phyloP scores from a whole-genome alignment of 1,140 invertebrate species.

The Pogonognathellus flavescens region DNA sequence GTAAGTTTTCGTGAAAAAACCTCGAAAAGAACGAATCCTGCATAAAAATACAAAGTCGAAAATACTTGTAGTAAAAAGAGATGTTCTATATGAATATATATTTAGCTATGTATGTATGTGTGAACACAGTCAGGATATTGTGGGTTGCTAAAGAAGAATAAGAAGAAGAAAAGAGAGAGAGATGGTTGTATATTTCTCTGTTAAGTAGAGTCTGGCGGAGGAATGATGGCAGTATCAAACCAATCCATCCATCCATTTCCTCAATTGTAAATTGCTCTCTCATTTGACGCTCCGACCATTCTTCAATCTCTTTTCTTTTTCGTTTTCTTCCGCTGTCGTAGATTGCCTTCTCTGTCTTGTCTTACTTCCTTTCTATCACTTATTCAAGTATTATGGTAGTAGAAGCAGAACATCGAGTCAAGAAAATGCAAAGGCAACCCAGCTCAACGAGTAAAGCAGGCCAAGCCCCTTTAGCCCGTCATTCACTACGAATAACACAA shows the following conservation, averaged over 20 bases:
- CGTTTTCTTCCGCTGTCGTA: constrained; percentile 48
- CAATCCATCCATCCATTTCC: constrained; percentile 54
- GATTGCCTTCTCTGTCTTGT: constrained; percentile 39
- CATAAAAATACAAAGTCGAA: constrained; percentile 10
- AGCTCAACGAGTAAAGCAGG: not conserved
- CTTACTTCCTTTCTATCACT: constrained; percentile 36
- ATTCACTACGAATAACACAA: constrained; percentile 26
- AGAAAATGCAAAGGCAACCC: not conserved
- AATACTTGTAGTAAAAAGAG: not conserved
- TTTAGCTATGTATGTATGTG: not conserved
- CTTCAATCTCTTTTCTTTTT: constrained; percentile 47
- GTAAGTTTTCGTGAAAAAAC: constrained; percentile 27
- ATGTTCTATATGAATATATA: not conserved
- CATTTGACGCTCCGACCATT: constrained; percentile 54
- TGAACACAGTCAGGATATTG: not conserved
- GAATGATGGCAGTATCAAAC: constrained; percentile 37
- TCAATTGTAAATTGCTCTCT: constrained; percentile 50
- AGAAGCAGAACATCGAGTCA: not conserved
- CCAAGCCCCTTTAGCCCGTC: constrained; percentile 1
- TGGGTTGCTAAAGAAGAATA: not conserved
- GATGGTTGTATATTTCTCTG: constrained; percentile 14
- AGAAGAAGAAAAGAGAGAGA: not conserved
- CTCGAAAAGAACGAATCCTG: not conserved
- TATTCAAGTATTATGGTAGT: not conserved
- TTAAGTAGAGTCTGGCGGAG: not conserved